These are phyloP conservation scores for Laodelphax striatellus DNA, from an alignment of 1,140 invertebrate genomes.

Conservation along the genomic window DNA sequence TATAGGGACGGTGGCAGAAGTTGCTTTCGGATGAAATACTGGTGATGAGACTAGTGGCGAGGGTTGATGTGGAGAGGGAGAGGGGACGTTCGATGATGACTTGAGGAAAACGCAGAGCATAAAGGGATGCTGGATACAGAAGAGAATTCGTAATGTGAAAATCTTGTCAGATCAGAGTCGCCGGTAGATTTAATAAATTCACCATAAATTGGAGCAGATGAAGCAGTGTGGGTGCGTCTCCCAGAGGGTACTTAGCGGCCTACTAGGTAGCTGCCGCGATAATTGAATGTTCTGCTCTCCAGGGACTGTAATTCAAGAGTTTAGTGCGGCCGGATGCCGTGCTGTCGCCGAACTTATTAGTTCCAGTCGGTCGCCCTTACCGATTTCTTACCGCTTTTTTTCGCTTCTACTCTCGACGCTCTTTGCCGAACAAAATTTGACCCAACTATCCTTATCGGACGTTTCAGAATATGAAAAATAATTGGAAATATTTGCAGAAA, in stretches of 20 bases:
- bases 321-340: not conserved
- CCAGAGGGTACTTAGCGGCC: constrained; percentile 1
- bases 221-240: constrained; percentile 1
- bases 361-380: not conserved
- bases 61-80: too few species aligned
- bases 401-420: not conserved
- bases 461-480: not conserved
- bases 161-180: constrained; percentile 1
- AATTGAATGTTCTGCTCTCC: not conserved
- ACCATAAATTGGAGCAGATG: constrained; percentile 1
- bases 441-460: not conserved
- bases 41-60: not conserved
- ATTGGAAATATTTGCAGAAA: not conserved
- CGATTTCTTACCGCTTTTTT: not conserved
- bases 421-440: not conserved
- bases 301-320: constrained; percentile 2
- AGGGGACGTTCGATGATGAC: too few species aligned
- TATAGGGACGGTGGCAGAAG: too few species aligned
- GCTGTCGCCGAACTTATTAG: not conserved
- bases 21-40: too few species aligned
- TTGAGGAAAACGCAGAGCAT: too few species aligned
- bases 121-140: too few species aligned
- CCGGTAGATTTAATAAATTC: constrained; percentile 3
- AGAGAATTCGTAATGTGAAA: constrained; percentile 1
- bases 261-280: not conserved